Percentiles rank a stretch among this genome's conserved stretches.
These are phyloP conservation scores for Barnardius zonarius DNA, from an alignment of 2,113 vertebrate genomes.

Conservation along the genomic window DNA sequence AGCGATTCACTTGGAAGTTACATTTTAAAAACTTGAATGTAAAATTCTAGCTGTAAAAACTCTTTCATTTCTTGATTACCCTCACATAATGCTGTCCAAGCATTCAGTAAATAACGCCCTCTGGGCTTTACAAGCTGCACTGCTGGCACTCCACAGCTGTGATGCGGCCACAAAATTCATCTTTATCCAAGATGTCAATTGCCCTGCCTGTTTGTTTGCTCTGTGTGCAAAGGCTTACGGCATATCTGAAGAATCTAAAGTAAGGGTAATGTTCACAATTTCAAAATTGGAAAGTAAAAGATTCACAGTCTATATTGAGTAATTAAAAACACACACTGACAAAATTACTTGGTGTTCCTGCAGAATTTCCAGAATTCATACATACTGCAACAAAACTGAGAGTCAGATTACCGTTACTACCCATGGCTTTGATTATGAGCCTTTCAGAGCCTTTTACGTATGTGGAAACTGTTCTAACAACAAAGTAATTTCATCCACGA, in stretches of 20 bases:
- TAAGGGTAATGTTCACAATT: not conserved
- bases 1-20: not conserved
- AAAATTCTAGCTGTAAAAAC: not conserved
- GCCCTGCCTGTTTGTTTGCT: not conserved
- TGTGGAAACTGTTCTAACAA: slow-evolving; percentile 17
- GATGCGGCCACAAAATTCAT: not conserved
- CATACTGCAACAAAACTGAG: not conserved
- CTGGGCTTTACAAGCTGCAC: not conserved
- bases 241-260: not conserved
- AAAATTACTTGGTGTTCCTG: not conserved
- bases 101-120: not conserved
- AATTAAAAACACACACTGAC: not conserved
- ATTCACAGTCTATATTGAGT: not conserved
- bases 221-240: not conserved
- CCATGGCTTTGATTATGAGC: not conserved
- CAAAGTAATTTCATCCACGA: slow-evolving; percentile 22
- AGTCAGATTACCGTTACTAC: not conserved
- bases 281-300: not conserved
- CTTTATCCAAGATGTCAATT: not conserved
- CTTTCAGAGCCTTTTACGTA: not conserved
- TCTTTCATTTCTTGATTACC: not conserved
- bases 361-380: not conserved
- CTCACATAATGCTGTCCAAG: not conserved
- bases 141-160: not conserved
- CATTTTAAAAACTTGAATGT: not conserved